These are phyloP conservation scores for Pogonocichla stellata DNA, from an alignment of 2,113 vertebrate genomes.

Conservation along the genomic window DNA sequence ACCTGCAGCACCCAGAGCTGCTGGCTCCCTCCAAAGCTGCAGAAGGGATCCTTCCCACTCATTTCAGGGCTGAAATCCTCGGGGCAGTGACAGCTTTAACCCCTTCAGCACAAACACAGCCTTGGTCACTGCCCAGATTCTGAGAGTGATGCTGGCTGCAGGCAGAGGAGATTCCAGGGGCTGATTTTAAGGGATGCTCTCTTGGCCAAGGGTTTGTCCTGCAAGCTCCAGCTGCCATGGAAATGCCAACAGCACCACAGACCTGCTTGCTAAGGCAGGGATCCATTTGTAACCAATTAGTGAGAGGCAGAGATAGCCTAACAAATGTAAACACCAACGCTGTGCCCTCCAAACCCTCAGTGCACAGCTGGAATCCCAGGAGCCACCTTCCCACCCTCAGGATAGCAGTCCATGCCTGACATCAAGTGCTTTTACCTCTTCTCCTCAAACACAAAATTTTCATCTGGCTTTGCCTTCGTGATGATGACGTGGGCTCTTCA, in stretches of 20 bases:
- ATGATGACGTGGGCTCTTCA: fast-evolving
- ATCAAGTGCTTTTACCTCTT: not conserved
- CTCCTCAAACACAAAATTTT: not conserved
- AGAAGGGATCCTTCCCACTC: not conserved
- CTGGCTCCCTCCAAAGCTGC: not conserved
- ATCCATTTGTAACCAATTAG: slow-evolving; percentile 41
- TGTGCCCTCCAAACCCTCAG: not conserved
- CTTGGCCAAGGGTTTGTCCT: not conserved
- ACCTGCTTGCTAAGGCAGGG: not conserved
- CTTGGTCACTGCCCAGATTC: fast-evolving
- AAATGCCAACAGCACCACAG: not conserved
- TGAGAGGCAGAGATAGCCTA: not conserved
- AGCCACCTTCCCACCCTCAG: not conserved
- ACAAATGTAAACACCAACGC: not conserved
- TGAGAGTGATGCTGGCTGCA: not conserved
- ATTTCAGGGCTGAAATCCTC: not conserved
- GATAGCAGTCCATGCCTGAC: not conserved
- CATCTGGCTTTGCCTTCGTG: not conserved
- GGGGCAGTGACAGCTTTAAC: not conserved
- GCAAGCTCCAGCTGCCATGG: not conserved
- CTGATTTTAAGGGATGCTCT: not conserved
- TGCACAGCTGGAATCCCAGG: not conserved
- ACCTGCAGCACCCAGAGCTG: not conserved
- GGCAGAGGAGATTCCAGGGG: not conserved
- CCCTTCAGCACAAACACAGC: not conserved